Base-by-base conservation (phyloP, 2,113 vertebrate species). In the Orthonyx spaldingii region DNA sequence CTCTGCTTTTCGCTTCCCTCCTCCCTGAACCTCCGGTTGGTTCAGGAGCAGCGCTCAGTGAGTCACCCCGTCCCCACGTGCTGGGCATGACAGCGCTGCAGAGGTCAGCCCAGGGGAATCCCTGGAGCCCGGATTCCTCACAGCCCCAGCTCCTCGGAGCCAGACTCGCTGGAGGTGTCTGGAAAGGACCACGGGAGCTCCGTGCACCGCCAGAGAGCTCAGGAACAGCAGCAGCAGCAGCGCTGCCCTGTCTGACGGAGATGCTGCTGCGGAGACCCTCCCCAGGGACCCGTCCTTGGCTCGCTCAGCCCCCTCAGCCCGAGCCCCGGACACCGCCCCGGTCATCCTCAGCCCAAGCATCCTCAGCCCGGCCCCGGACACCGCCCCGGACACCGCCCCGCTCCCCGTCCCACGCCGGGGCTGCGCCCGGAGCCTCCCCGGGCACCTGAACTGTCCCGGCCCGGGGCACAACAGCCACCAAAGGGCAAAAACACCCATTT, bases 391-490 rank as follows among this genome's bases (percentile, higher is more conserved):
- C n/a, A n/a, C n/a, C n/a, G n/a, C n/a, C n/a, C n/a, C n/a, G n/a
- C n/a, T n/a, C n/a, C n/a, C n/a, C n/a, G n/a, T 14, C 42, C 23
- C 53, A 4, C 0, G 5, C 55, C 8, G n/a, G 18, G 42, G 55
- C 27, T 9, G 4, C 1, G 2, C 49, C 18, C 16, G 3, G 22
- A 47, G n/a, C 18, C 23, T 50, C 56, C 32, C 53, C 7, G 10
- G 52, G 32, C 26, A 47, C 13, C 37, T 0, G 13, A 30, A 11
- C 17, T 49, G 61, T 14, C 37, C 33, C 63, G 7, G 64, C 4
- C 4, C 0, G 35, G 14, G 10, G 15, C 19, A 9, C 1, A 5
- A 1, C 18, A 18, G 41, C 41, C 24, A 0, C 0, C 16, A 15
- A 12, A 30, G 19, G 22, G 18, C 27, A 49, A 26, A 61, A 1